phyloP scores from a whole-genome alignment of 2,888 invertebrate genomes.

The Aspidapion aeneum region DNA sequence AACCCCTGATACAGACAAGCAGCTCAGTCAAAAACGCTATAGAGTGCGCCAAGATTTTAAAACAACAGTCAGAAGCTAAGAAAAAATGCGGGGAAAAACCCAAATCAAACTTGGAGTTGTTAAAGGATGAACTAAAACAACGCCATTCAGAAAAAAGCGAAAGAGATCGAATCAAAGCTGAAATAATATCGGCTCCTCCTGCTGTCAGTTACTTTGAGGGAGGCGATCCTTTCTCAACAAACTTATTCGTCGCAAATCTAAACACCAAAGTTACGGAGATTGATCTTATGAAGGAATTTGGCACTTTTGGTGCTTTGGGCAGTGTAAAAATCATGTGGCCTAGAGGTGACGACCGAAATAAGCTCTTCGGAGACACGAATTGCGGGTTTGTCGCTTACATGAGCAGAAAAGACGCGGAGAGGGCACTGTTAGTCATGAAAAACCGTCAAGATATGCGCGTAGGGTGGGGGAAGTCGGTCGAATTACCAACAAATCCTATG shows the following conservation, averaged over 20 bases:
- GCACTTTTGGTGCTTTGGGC: conserved; percentile 93
- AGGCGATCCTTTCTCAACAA: conserved; percentile 94
- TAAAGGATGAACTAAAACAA: conserved; percentile 95
- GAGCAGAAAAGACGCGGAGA: conserved; percentile 95
- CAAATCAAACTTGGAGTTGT: conserved; percentile 93
- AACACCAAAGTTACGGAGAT: conserved; percentile 93
- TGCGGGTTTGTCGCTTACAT: conserved; percentile 99
- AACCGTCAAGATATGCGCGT: conserved; percentile 91
- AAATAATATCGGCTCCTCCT: conserved; percentile 37
- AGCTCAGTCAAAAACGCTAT: conserved; percentile 59
- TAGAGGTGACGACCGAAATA: conserved; percentile 51
- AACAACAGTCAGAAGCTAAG: conserved; percentile 54
- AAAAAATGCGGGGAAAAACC: conserved; percentile 69
- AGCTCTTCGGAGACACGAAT: conserved; percentile 55
- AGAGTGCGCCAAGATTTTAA: conserved; percentile 62
- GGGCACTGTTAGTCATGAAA: conserved; percentile 79
- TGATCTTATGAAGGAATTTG: conserved; percentile 95
- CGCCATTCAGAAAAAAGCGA: conserved; percentile 89
- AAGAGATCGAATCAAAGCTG: conserved; percentile 49
- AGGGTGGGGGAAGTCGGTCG: conserved; percentile 97
- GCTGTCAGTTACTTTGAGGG: conserved; percentile 72
- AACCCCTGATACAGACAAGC: conserved; percentile 58
- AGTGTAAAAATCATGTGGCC: conserved; percentile 99
- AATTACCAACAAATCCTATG: conserved; percentile 91
- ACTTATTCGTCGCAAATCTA: conserved; percentile 94